Percentiles rank a stretch among this genome's conserved stretches.
These are phyloP conservation scores for Etia nguti DNA, from an alignment of 2,113 vertebrate genomes.

Conservation along the genomic window DNA sequence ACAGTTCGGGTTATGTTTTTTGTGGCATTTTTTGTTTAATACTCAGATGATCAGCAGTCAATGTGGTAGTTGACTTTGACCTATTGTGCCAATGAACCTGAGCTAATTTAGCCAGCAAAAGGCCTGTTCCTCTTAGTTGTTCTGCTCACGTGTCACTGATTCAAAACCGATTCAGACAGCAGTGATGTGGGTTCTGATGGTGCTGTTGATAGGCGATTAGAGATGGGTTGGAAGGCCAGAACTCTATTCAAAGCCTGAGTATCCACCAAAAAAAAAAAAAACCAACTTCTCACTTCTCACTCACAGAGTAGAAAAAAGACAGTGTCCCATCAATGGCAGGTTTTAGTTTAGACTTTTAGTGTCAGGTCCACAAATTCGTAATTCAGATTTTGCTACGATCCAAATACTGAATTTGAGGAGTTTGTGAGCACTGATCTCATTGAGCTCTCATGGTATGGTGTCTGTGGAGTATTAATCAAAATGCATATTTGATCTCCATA, in stretches of 20 bases:
- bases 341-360: background rate
- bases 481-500: no score
- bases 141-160: background rate
- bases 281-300: background rate
- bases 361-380: background rate
- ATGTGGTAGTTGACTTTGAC: background rate
- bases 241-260: background rate
- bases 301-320: background rate
- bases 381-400: background rate
- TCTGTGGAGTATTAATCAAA: no score
- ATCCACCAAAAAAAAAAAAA: background rate
- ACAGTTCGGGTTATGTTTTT: rapidly evolving
- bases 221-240: background rate
- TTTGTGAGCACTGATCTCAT: no score
- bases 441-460: no score
- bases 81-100: background rate
- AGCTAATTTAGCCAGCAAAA: background rate
- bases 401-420: background rate
- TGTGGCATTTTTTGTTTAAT: background rate
- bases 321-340: background rate
- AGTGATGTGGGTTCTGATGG: background rate
- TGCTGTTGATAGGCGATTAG: background rate
- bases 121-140: background rate
- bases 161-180: background rate
- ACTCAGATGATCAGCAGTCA: background rate